A percentile compares a stretch with the other conserved stretches of the same genome.
Conservation (phyloP, 2,113 vertebrate genomes). For the Phocoena phocoena region DNA sequence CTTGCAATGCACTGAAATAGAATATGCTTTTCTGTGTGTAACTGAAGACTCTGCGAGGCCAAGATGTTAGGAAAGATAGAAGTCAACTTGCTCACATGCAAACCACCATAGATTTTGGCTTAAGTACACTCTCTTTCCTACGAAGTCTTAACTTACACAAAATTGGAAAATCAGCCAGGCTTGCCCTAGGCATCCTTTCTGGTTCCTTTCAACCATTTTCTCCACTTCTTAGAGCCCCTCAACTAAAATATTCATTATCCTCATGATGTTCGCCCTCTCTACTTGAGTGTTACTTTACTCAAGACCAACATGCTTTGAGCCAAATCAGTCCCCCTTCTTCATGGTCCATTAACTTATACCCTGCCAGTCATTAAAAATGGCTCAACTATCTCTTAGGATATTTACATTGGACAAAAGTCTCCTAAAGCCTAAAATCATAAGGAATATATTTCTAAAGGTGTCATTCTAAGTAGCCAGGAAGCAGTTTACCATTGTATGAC, state of each 20-base stretch:
- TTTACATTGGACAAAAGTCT: neutral
- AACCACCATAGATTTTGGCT: neutral
- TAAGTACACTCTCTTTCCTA: neutral
- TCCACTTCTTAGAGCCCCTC: neutral
- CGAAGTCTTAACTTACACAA: neutral
- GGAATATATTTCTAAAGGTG: neutral
- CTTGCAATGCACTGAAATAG: neutral
- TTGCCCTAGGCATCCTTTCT: neutral
- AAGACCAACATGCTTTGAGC: neutral
- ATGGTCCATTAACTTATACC: neutral
- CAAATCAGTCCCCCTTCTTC: neutral
- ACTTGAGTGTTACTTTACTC: neutral
- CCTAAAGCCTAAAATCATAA: neutral
- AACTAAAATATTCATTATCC: neutral
- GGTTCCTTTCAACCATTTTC: neutral
- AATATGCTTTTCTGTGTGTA: neutral
- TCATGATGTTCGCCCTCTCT: neutral
- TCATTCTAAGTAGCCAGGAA: neutral
- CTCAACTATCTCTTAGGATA: neutral
- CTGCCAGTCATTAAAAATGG: neutral
- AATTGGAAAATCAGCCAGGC: neutral
- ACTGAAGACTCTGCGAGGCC: neutral
- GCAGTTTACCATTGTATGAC: neutral
- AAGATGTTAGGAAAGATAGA: neutral
- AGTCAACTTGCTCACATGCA: neutral